Evolutionary conservation across 2,797 vertebrate species (phyloP).

Genomic region (Pachyuromys duprasi): DNA sequence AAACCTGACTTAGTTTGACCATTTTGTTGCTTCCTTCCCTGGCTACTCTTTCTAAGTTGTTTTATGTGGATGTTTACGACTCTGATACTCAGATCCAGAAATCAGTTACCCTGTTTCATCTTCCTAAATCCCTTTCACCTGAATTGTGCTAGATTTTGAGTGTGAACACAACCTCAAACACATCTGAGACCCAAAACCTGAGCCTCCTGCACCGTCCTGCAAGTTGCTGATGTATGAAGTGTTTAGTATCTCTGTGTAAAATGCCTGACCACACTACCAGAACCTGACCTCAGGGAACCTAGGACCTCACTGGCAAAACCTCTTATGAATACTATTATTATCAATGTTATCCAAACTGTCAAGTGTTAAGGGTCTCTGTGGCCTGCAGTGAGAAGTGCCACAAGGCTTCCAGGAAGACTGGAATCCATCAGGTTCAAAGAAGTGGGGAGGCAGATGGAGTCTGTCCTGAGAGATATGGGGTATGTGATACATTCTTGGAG

Average conservation of each 20-base stretch:
- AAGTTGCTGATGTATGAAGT: background rate
- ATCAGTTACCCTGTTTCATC: background rate
- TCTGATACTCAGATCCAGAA: background rate
- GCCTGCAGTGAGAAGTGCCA: background rate
- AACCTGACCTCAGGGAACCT: background rate
- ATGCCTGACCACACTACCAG: background rate
- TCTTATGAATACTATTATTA: background rate
- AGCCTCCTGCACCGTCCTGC: background rate
- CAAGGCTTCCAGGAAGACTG: background rate
- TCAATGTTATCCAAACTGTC: background rate
- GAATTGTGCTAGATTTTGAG: background rate
- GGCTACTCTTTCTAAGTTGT: background rate
- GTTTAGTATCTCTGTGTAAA: background rate
- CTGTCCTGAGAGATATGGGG: background rate
- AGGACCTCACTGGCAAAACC: background rate
- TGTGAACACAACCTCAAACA: background rate
- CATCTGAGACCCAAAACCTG: background rate
- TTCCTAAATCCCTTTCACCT: rapidly evolving
- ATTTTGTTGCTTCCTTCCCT: background rate
- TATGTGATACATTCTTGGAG: background rate
- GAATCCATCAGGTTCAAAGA: background rate
- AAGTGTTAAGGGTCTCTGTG: background rate
- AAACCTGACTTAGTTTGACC: background rate
- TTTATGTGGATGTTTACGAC: background rate
- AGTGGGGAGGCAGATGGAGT: background rate